Base-by-base conservation (phyloP, 2,797 vertebrate genomes). In the Gobionotothen gibberifrons region DNA sequence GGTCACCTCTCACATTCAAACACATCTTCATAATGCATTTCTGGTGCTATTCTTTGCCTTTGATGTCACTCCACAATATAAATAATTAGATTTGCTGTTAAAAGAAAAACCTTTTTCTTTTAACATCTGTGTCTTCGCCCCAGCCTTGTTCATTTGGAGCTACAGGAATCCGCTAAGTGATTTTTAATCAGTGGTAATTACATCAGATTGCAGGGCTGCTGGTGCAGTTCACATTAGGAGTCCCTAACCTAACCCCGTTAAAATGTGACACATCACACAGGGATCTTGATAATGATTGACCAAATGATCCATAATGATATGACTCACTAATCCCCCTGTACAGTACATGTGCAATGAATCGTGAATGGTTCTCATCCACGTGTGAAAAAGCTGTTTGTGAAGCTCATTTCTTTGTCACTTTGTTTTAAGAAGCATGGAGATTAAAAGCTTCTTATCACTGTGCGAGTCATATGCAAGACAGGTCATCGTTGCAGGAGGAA, bases 401-500 rank as follows among this genome's bases (percentile, higher is more conserved):
- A 59, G 19, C 36, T 36, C 21, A 15, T 55, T 12, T 62, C 36
- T 43, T 65, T 71, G 22, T 70, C 59, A 69, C 17, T 56, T 51
- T 8, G 13, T 62, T 54, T 8, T 29, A 72, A 44, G 26, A 77
- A 65, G 39, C 7, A 0, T 58, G 17, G 17, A 26, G 54, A 48
- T 72, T 48, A 44, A 56, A 60, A 71, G n/a, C 39, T 17, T 46
- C 36, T 65, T 26, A 7, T 65, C 53, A n/a, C 62, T 16, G 39
- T 26, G 12, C 0, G 26, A 67, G 19, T 93, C 87, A 93, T 44
- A 94, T 92, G 68, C 88, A 82, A 2, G 95, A 93, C 36, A 92
- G 81, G 81, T 95, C 93, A 0, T 95, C 93, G 0, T 92, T 92
- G 69, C 88, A 93, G 59, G 92, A 83, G 5, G 89, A 84, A 0